A percentile compares a stretch with the other conserved stretches of the same genome.
Conservation (phyloP, 2,797 vertebrate genomes). For the Crenichthys baileyi region DNA sequence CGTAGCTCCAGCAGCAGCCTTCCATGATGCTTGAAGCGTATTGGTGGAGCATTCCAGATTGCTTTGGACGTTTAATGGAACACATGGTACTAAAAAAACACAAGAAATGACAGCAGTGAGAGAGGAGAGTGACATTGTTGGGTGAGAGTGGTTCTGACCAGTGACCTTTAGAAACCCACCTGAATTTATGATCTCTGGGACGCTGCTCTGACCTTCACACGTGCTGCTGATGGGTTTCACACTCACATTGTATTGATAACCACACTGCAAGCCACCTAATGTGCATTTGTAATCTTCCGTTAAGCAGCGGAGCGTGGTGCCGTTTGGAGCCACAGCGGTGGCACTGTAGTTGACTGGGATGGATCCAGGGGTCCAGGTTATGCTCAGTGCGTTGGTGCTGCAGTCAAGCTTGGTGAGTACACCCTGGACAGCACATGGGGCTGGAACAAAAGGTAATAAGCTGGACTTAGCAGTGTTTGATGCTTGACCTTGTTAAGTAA, state of each 20-base stretch:
- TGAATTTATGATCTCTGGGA: slow-evolving; percentile 52
- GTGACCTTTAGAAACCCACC: slow-evolving; percentile 53
- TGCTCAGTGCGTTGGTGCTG: slow-evolving; percentile 58
- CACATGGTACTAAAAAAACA: slow-evolving; percentile 73
- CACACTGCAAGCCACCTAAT: slow-evolving; percentile 67
- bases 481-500: neutral
- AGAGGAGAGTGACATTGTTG: neutral
- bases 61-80: slow-evolving; percentile 56
- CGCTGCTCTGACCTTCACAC: slow-evolving; percentile 69
- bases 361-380: slow-evolving; percentile 66
- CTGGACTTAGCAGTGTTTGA: neutral
- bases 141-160: neutral
- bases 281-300: slow-evolving; percentile 62
- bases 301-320: slow-evolving; percentile 54
- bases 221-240: slow-evolving; percentile 66
- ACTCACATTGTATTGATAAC: slow-evolving; percentile 69
- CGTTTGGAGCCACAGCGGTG: slow-evolving; percentile 29
- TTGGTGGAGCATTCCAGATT: slow-evolving; percentile 68
- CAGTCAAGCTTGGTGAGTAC: slow-evolving; percentile 67
- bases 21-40: slow-evolving; percentile 71
- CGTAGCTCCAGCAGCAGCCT: slow-evolving; percentile 51
- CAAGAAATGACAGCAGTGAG: neutral
- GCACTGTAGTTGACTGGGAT: slow-evolving; percentile 68
- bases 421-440: slow-evolving; percentile 70
- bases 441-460: slow-evolving; percentile 45